These are phyloP conservation scores for Calcarius lapponicus DNA, from an alignment of 2,797 vertebrate species.

Conservation along the genomic window DNA sequence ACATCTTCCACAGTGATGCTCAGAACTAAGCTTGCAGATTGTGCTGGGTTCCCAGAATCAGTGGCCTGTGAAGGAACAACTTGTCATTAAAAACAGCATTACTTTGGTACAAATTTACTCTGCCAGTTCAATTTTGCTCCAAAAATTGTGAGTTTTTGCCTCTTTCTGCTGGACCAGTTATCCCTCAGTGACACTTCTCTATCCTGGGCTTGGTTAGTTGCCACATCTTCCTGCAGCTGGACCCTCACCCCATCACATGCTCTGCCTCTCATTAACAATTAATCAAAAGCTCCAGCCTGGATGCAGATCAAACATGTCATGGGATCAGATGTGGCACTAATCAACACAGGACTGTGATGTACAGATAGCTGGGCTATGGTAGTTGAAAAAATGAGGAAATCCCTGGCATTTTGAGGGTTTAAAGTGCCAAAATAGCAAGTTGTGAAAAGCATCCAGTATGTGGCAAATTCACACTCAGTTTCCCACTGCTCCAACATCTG, in stretches of 20 bases:
- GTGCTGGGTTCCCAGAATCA: conserved; percentile 15
- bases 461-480: neutral
- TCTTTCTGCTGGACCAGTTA: neutral
- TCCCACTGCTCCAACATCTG: neutral
- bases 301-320: neutral
- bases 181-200: neutral
- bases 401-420: neutral
- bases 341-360: neutral
- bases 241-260: neutral
- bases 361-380: neutral
- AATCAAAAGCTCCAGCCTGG: neutral
- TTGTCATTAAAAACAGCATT: neutral
- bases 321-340: neutral
- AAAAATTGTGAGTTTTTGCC: neutral
- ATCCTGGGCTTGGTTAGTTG: neutral
- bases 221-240: neutral
- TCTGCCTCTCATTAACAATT: neutral
- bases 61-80: conserved; percentile 37
- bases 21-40: conserved; percentile 19
- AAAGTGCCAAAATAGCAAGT: neutral
- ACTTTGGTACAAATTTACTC: neutral
- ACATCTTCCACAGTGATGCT: conserved; percentile 56
- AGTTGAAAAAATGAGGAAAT: neutral
- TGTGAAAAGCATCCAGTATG: neutral
- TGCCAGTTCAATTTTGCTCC: neutral